Evolutionary conservation across 1,140 invertebrate species (phyloP), one percentile per base, ranked within the genome.

Genomic region (Formica exsecta): DNA sequence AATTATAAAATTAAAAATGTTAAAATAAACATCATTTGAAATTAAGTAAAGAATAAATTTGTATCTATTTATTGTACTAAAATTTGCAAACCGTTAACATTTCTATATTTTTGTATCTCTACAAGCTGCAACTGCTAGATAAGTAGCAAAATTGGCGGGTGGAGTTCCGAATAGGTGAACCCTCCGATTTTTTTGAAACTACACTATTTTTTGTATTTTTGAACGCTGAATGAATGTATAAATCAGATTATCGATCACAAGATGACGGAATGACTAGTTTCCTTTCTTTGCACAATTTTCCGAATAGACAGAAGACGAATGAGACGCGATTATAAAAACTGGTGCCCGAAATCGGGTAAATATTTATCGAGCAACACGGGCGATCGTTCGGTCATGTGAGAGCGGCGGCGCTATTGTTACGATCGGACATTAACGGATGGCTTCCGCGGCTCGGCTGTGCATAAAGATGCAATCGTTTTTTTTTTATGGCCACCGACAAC

Each of bases 341-440:
- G 38, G 22, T 19, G 29, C 41, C 19, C 25, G 25, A 81, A 83
- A 83, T 83, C 79, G 38, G 64, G 66, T 88, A 89, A 93, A 93
- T 92, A 93, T 93, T 94, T 92, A 94, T 94, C 87, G 87, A 68
- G 51, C 22, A 66, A 66, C 73, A 83, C 73, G 84, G 73, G 64
- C 44, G 71, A 84, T 77, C 73, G 86, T 77, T 87, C 88, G 88
- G 91, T 87, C 87, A 89, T 87, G 81, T 51, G 19, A 57, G 44
- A 83, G 54, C 75, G 54, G 71, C 80, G 84, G 51, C 87, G 74
- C 90, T 85, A 94, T 94, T 93, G 92, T 93, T 85, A 91, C 80
- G 88, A 80, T 84, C 71, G 87, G 92, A 94, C 93, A 92, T 94
- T 93, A 94, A 94, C 88, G 88, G 93, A 94, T 94, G 90, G 91